Evolutionary conservation across 2,888 invertebrate species (phyloP).

Genomic region (Oegoconia quadripuncta): DNA sequence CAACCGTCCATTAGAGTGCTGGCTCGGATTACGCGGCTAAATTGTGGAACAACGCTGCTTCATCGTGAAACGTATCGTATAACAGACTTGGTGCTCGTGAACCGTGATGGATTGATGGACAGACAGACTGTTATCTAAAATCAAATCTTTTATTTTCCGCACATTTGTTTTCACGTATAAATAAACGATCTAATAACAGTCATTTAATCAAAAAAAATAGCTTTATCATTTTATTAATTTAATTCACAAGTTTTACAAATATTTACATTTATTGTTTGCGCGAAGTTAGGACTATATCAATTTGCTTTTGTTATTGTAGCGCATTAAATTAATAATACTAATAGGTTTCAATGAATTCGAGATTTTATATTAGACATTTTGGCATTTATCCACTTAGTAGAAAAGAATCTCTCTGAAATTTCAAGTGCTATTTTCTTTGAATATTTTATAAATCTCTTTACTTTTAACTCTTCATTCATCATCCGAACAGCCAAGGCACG

Average conservation of each 20-base stretch:
- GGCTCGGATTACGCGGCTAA: constrained; percentile 62
- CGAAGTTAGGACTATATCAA: too few relatives aligned
- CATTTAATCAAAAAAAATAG: too few relatives aligned
- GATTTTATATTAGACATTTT: neutral
- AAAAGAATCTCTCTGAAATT: constrained; percentile 15
- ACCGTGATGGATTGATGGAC: constrained; percentile 32
- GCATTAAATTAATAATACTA: too few relatives aligned
- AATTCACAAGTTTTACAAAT: too few relatives aligned
- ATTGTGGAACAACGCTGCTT: constrained; percentile 66
- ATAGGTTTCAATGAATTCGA: too few relatives aligned
- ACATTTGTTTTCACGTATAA: neutral
- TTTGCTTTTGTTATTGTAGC: neutral
- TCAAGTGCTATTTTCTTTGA: too few relatives aligned
- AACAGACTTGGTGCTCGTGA: constrained; percentile 29
- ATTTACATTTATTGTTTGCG: too few relatives aligned
- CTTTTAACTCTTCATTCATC: too few relatives aligned
- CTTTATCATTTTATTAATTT: too few relatives aligned
- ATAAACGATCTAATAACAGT: too few relatives aligned
- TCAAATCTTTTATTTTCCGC: neutral
- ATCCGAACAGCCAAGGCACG: too few relatives aligned
- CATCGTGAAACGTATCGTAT: constrained; percentile 49
- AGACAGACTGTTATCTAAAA: neutral
- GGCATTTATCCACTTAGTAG: constrained; percentile 10
- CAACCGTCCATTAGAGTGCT: constrained; percentile 53
- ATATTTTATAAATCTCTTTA: too few relatives aligned